A percentile compares a stretch with the other conserved stretches of the same genome.
Conservation (phyloP, 2,888 invertebrate genomes). For the Sepiola atlantica region DNA sequence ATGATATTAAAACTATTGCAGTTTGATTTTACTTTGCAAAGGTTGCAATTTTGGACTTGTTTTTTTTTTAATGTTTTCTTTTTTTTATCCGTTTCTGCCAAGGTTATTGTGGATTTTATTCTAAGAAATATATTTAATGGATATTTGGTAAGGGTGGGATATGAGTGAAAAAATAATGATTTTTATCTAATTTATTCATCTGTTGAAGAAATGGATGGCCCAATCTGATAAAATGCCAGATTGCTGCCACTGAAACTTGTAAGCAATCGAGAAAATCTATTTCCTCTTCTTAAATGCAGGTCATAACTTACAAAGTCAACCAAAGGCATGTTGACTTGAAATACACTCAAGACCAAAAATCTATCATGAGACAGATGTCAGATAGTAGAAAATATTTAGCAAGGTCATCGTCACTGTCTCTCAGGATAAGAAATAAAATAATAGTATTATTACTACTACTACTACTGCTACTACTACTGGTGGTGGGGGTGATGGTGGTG, state of each 20-base stretch:
- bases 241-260: neutral
- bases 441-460: no score
- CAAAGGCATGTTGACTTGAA: neutral
- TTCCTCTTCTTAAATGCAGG: neutral
- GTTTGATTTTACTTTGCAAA: neutral
- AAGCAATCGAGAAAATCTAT: neutral
- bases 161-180: neutral
- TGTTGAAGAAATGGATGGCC: neutral
- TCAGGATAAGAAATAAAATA: neutral
- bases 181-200: neutral
- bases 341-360: neutral
- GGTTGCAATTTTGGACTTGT: neutral
- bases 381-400: neutral
- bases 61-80: neutral
- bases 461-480: no score
- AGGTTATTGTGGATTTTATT: neutral
- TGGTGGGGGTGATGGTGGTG: no score
- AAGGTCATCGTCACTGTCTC: neutral
- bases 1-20: neutral
- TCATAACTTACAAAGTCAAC: neutral
- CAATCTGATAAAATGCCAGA: neutral
- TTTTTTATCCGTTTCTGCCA: neutral
- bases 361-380: neutral
- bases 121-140: neutral
- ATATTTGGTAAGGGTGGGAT: neutral